Conservation (phyloP, 1,140 invertebrate genomes). For the Leptinotarsa defecta region DNA sequence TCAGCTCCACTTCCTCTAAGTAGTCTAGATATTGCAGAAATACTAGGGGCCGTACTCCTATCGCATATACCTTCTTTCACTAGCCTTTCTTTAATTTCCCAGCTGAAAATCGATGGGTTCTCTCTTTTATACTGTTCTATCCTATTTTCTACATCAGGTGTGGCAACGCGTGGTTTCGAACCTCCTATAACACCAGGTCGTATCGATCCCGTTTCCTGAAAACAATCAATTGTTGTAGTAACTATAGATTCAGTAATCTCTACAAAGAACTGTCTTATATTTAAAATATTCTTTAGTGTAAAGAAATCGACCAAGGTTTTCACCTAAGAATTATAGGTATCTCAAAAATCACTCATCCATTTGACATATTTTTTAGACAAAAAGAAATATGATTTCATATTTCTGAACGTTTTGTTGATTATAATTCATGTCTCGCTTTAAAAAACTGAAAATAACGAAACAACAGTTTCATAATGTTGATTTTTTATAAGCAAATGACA, state of each 20-base stretch:
- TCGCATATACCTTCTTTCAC: conserved; percentile 84
- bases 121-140: conserved; percentile 87
- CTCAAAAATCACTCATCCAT: no score
- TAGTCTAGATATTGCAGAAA: conserved; percentile 83
- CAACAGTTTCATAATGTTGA: no score
- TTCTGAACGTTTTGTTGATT: no score
- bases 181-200: conserved; percentile 82
- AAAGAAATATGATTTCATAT: no score
- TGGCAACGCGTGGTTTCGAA: conserved; percentile 76
- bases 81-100: conserved; percentile 86
- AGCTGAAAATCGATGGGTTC: conserved; percentile 89
- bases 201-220: conserved; percentile 81
- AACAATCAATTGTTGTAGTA: conserved; percentile 16
- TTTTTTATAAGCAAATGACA: no score
- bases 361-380: no score
- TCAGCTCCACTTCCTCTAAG: conserved; percentile 72
- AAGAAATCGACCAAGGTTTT: background rate
- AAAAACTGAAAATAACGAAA: no score
- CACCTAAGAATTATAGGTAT: background rate
- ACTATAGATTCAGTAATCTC: no score
- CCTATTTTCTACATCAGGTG: conserved; percentile 78
- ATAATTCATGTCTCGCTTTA: no score
- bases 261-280: no score
- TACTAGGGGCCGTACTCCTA: conserved; percentile 77
- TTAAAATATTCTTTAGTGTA: no score